phyloP scores from a whole-genome alignment of 1,140 invertebrate species.

The Meloidogyne floridensis region DNA sequence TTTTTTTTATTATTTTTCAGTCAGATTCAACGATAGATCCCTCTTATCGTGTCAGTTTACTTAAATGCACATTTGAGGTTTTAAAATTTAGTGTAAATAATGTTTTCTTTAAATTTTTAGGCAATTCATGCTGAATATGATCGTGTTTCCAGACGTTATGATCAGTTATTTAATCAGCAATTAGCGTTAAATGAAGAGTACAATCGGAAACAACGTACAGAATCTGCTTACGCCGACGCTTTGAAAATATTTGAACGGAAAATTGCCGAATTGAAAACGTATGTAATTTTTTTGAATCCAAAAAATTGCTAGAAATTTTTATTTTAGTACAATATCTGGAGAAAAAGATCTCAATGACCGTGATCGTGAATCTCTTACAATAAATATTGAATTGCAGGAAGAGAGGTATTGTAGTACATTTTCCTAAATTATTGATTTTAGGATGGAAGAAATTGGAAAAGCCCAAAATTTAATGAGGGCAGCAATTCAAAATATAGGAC shows the following conservation, averaged over 20 bases:
- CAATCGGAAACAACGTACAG: slow-evolving; percentile 37
- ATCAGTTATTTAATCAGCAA: slow-evolving; percentile 38
- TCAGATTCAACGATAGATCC: slow-evolving; percentile 11
- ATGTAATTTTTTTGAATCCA: background rate
- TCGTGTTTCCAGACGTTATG: slow-evolving; percentile 43
- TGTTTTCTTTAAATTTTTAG: slow-evolving; percentile 28
- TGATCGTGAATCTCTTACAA: slow-evolving; percentile 21
- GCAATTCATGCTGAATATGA: slow-evolving; percentile 52
- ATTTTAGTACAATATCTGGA: slow-evolving; percentile 13
- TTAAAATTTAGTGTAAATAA: background rate
- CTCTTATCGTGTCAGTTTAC: slow-evolving; percentile 12
- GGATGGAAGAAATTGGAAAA: slow-evolving; percentile 35
- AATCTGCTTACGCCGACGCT: slow-evolving; percentile 39
- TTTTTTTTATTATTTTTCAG: slow-evolving; percentile 12
- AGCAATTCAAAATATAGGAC: slow-evolving; percentile 31
- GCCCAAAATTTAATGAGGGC: slow-evolving; percentile 24
- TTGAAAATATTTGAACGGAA: slow-evolving; percentile 36
- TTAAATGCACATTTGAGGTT: slow-evolving; percentile 36
- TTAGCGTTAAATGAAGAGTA: slow-evolving; percentile 26
- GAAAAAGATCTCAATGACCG: slow-evolving; percentile 18
- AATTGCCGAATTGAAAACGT: slow-evolving; percentile 30
- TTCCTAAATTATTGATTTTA: slow-evolving; percentile 1
- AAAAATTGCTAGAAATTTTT: background rate
- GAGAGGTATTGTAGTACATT: slow-evolving; percentile 3
- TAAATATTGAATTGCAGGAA: slow-evolving; percentile 34